Conservation (phyloP, 2,888 invertebrate genomes). For the Synergus itoensis region DNA sequence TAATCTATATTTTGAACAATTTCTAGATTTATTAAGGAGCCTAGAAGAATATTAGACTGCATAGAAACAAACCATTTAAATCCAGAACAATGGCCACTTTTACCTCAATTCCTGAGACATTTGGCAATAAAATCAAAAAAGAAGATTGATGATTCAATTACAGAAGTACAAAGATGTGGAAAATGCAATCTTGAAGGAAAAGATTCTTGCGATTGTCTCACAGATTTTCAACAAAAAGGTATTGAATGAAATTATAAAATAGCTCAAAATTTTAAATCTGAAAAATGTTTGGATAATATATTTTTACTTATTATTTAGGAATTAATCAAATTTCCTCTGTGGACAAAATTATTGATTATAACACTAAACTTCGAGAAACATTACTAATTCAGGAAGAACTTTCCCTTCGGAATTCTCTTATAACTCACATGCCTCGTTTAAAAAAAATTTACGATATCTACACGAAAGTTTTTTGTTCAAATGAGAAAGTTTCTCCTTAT, state of each 20-base stretch:
- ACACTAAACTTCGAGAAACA: background rate
- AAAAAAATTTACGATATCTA: slow-evolving; percentile 80
- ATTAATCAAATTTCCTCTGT: background rate
- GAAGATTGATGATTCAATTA: background rate
- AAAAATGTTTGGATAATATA: background rate
- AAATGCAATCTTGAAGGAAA: background rate
- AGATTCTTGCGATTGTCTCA: background rate
- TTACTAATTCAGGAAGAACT: background rate
- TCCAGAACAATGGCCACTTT: slow-evolving; percentile 60
- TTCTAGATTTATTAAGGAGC: slow-evolving; percentile 55
- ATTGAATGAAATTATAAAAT: too few species aligned
- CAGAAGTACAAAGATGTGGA: background rate
- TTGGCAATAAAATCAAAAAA: slow-evolving; percentile 38
- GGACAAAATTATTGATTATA: background rate
- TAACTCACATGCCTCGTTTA: slow-evolving; percentile 78
- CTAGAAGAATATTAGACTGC: slow-evolving; percentile 64
- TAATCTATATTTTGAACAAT: background rate
- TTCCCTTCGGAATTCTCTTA: slow-evolving; percentile 72
- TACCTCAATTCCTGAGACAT: slow-evolving; percentile 46
- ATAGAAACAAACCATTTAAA: slow-evolving; percentile 39
- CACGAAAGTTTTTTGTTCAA: slow-evolving; percentile 67
- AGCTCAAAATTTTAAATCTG: too few species aligned
- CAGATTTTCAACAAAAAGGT: background rate
- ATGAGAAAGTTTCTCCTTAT: background rate
- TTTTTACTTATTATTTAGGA: background rate